These are phyloP conservation scores for Tiliqua scincoides DNA, from an alignment of 2,113 vertebrate genomes.

Conservation along the genomic window DNA sequence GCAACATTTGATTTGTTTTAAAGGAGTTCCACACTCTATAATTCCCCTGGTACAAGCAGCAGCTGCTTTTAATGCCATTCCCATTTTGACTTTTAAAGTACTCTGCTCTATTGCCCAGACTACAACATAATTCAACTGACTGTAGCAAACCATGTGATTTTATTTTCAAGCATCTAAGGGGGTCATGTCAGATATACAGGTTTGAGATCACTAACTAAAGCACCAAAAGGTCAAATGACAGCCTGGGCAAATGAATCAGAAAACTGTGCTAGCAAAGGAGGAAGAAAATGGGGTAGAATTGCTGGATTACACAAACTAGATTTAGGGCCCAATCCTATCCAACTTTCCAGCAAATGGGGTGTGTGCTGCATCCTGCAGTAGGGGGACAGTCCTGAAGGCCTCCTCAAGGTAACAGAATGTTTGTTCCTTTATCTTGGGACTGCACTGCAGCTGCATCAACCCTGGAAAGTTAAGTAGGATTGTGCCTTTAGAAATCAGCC, in stretches of 20 bases:
- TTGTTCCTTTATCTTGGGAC: too few species aligned
- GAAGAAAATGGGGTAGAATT: background rate
- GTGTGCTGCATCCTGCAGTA: too few species aligned
- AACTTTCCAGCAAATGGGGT: too few species aligned
- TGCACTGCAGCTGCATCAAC: too few species aligned
- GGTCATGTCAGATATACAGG: background rate
- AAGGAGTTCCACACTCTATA: background rate
- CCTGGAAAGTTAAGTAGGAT: too few species aligned
- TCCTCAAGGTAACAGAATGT: too few species aligned
- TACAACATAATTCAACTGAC: background rate
- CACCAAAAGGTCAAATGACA: background rate
- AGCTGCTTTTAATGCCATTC: background rate
- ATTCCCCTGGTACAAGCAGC: background rate
- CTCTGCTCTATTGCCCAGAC: background rate
- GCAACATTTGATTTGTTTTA: background rate
- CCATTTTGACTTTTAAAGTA: background rate
- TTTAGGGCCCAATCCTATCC: too few species aligned
- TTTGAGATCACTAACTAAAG: background rate
- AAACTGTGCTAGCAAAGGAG: background rate
- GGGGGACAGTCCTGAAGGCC: too few species aligned
- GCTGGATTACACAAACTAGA: background rate
- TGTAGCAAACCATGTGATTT: background rate
- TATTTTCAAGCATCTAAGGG: background rate
- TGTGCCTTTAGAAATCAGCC: background rate
- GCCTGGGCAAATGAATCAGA: background rate